phyloP scores from a whole-genome alignment of 2,797 vertebrate species.

The Corythornis leucogaster region DNA sequence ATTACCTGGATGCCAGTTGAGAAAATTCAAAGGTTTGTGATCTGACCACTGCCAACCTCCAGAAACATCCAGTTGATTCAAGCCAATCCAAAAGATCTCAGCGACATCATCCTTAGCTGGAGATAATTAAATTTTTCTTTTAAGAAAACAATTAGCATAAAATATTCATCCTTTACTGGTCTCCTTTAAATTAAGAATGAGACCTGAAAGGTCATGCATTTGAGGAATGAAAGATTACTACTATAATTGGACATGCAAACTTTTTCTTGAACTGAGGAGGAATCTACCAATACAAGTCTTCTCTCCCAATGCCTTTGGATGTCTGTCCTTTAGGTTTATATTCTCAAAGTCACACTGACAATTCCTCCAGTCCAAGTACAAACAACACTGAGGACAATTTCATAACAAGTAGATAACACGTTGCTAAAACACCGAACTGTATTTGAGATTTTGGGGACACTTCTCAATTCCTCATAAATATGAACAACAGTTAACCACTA shows the following conservation, averaged over 20 bases:
- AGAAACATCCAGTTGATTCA: conserved; percentile 89
- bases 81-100: conserved; percentile 90
- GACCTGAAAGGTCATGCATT: neutral
- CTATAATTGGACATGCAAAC: neutral
- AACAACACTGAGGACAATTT: neutral
- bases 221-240: neutral
- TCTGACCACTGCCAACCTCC: conserved; percentile 98
- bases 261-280: neutral
- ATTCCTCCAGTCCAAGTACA: neutral
- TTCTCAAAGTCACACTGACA: neutral
- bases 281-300: neutral
- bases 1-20: conserved; percentile 90
- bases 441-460: neutral
- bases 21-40: conserved; percentile 84
- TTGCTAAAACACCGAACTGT: neutral
- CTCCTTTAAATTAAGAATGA: neutral
- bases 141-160: neutral
- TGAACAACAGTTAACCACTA: neutral
- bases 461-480: neutral
- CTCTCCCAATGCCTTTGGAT: neutral
- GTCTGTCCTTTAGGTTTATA: neutral
- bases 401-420: neutral
- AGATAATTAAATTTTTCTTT: neutral
- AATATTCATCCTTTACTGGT: neutral
- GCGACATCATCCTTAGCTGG: conserved; percentile 81